Conservation (phyloP, 2,113 vertebrate species). For the Phylloscopus whistleri region DNA sequence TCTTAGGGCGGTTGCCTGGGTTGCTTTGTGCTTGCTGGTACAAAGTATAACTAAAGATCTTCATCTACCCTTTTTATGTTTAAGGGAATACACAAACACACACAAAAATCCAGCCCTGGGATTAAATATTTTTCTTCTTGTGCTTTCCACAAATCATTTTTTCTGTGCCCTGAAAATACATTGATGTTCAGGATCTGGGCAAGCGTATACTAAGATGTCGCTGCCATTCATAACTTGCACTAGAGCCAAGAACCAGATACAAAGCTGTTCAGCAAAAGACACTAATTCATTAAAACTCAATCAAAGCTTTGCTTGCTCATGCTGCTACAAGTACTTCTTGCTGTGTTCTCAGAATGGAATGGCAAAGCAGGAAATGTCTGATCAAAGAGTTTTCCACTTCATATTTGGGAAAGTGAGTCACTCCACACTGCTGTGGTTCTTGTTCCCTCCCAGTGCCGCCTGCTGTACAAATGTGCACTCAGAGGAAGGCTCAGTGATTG, state of each 20-base stretch:
- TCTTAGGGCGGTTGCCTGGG: neutral
- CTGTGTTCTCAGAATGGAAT: constrained; percentile 62
- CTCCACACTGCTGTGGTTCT: constrained; percentile 19
- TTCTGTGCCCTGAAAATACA: neutral
- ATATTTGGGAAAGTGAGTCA: constrained; percentile 58
- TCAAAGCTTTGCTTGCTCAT: constrained; percentile 59
- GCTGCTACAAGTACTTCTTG: constrained; percentile 47
- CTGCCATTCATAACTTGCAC: constrained; percentile 43
- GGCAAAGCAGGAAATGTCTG: constrained; percentile 55
- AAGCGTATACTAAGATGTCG: constrained; percentile 6
- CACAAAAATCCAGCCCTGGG: neutral
- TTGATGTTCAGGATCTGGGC: neutral
- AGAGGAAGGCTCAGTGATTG: constrained; percentile 2
- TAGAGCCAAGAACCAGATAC: constrained; percentile 16
- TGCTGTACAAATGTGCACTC: neutral
- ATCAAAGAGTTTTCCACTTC: constrained; percentile 71
- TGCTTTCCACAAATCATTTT: neutral
- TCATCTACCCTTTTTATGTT: neutral
- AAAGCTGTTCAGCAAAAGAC: constrained; percentile 71
- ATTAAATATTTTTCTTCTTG: neutral
- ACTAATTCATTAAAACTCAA: constrained; percentile 68
- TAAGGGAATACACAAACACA: neutral
- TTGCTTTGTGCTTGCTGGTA: neutral
- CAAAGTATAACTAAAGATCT: neutral
- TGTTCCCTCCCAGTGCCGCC: constrained; percentile 52